A percentile compares a stretch with the other conserved stretches of the same genome.
Conservation (phyloP, 2,797 vertebrate species). For the Tokudaia tokunoshimensis region DNA sequence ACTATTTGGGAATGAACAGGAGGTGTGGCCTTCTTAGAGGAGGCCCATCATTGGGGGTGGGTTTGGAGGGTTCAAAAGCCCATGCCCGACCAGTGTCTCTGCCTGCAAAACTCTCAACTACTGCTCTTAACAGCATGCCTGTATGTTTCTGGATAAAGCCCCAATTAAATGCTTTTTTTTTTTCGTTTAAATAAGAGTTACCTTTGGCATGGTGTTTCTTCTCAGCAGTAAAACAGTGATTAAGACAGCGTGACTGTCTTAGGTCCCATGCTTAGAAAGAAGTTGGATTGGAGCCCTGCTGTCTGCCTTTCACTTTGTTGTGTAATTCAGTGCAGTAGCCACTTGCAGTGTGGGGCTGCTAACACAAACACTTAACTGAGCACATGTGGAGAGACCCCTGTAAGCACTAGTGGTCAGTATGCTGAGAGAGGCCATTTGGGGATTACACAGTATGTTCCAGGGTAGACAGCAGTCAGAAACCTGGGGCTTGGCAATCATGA, state of each 20-base stretch:
- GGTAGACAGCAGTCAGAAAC: neutral
- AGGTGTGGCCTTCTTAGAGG: no score
- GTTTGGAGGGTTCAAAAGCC: neutral
- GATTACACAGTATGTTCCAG: neutral
- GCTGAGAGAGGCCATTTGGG: neutral
- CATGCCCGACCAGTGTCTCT: neutral
- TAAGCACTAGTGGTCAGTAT: neutral
- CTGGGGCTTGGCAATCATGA: neutral
- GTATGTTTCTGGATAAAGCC: neutral
- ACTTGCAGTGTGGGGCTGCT: neutral
- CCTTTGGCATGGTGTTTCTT: neutral
- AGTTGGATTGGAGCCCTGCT: neutral
- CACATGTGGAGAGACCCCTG: neutral
- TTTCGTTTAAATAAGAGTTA: neutral
- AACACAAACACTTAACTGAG: neutral
- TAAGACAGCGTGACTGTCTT: neutral
- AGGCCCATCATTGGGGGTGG: neutral
- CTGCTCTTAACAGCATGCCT: neutral
- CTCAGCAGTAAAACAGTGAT: neutral
- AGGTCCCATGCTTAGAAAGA: neutral
- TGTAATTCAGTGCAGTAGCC: neutral
- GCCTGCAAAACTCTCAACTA: neutral
- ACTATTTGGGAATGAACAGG: neutral
- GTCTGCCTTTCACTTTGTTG: neutral
- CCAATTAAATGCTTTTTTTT: neutral